phyloP scores from a whole-genome alignment of 2,113 vertebrate genomes.

The Psammodynastes pulverulentus region DNA sequence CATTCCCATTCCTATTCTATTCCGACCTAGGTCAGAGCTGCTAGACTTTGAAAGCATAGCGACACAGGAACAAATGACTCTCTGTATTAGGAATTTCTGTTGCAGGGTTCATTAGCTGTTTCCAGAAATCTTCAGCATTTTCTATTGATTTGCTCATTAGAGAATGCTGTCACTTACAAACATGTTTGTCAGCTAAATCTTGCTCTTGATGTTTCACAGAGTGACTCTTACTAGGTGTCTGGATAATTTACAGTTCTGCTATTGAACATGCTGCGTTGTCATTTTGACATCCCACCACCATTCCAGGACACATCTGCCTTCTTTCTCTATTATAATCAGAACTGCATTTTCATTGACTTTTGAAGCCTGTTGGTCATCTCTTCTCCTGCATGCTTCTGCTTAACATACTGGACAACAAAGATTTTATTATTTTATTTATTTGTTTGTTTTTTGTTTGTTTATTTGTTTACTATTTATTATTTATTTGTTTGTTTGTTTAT shows the following conservation, averaged over 20 bases:
- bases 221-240: not conserved
- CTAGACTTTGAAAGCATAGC: slow-evolving; percentile 9
- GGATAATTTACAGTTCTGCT: not conserved
- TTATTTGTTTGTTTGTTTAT: not conserved
- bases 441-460: not conserved
- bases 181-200: slow-evolving; percentile 34
- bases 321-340: not conserved
- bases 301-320: not conserved
- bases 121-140: not conserved
- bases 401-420: not conserved
- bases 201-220: slow-evolving; percentile 12
- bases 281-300: not conserved
- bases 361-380: not conserved
- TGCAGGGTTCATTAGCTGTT: not conserved
- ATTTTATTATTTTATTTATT: not conserved
- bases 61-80: not conserved
- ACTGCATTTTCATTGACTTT: not conserved
- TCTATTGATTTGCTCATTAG: slow-evolving; percentile 15
- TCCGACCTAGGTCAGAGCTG: not conserved
- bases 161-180: slow-evolving; percentile 18
- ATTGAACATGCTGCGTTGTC: not conserved
- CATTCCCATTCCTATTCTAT: not conserved
- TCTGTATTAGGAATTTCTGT: not conserved
- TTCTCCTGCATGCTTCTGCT: not conserved
- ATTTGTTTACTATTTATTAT: not conserved